Percentiles rank a stretch among this genome's conserved stretches.
Conservation (phyloP, 2,113 vertebrate genomes). For the Rhabdomys dilectus region DNA sequence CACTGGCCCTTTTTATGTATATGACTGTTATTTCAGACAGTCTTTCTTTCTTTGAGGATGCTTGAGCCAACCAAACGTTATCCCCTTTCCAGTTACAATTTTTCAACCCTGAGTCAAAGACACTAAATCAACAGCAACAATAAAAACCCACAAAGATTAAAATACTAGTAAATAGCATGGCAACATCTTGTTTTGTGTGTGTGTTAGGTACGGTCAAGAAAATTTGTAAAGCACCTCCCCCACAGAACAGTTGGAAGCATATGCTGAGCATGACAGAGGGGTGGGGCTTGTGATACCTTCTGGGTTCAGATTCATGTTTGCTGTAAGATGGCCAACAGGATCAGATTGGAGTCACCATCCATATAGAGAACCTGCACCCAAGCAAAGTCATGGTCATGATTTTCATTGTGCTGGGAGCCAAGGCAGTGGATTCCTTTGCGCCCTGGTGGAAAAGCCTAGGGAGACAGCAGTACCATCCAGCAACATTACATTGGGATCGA, state of each 20-base stretch:
- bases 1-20: neutral
- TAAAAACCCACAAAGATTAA: neutral
- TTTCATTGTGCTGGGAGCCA: neutral
- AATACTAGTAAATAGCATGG: neutral
- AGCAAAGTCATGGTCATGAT: neutral
- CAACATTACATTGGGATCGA: no score
- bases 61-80: neutral
- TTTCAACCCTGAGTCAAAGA: neutral
- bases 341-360: neutral
- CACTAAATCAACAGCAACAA: neutral
- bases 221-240: neutral
- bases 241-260: neutral
- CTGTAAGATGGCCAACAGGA: neutral
- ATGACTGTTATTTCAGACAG: neutral
- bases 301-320: no score
- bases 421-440: neutral
- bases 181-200: neutral
- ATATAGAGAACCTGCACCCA: neutral
- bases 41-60: neutral
- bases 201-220: neutral
- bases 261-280: neutral
- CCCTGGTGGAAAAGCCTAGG: neutral
- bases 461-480: rapidly evolving
- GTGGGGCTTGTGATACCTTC: neutral
- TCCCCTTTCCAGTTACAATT: neutral